Conservation (phyloP, 2,113 vertebrate species). For the Phaethon lepturus region DNA sequence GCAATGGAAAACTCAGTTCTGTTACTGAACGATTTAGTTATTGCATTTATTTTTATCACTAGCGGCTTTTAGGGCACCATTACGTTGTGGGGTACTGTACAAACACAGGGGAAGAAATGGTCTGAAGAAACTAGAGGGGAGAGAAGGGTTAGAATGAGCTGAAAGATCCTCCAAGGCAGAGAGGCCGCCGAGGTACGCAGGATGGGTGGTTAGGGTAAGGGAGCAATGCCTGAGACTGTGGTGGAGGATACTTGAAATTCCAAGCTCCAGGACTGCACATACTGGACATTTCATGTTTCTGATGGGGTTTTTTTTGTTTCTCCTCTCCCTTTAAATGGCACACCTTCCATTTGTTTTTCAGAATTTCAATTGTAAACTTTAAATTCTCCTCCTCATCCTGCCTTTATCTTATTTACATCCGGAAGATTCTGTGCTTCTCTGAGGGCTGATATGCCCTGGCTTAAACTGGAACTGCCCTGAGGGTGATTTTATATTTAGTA, state of each 20-base stretch:
- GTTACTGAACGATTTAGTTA: background rate
- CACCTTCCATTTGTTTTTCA: background rate
- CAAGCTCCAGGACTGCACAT: background rate
- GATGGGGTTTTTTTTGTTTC: background rate
- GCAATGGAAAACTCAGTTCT: background rate
- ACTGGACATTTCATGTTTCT: background rate
- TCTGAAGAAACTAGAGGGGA: background rate
- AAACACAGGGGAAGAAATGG: background rate
- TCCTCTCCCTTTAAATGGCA: background rate
- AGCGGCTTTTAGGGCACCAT: background rate
- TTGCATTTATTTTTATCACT: background rate
- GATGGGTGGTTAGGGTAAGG: background rate
- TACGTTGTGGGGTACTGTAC: background rate
- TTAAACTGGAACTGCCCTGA: slow-evolving; percentile 54
- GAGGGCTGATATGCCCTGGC: slow-evolving; percentile 17
- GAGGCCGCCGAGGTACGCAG: background rate
- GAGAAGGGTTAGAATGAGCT: background rate
- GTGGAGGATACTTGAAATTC: background rate
- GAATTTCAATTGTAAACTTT: background rate
- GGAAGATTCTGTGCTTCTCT: background rate
- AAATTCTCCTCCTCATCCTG: background rate
- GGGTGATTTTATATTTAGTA: slow-evolving; percentile 61
- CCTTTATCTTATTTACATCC: slow-evolving; percentile 1
- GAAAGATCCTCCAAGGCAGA: background rate
- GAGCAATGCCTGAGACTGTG: background rate